Evolutionary conservation across 2,888 invertebrate species (phyloP).

Genomic region (Lepidochrysops patricia): DNA sequence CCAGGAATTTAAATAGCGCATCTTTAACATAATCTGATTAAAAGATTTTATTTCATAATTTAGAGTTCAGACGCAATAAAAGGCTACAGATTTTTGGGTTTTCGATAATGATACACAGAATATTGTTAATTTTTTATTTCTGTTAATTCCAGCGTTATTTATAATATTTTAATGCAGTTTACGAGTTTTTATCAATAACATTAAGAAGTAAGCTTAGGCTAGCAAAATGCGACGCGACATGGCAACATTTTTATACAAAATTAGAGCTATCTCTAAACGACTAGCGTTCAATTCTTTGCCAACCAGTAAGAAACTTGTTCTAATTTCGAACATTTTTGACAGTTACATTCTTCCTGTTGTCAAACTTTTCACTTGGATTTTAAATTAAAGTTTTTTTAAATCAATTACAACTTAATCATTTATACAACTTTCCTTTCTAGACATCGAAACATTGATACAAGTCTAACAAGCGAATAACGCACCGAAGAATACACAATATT

Average conservation of each 20-base stretch:
- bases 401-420: background rate
- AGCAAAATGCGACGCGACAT: constrained; percentile 55
- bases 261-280: constrained; percentile 17
- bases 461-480: constrained; percentile 8
- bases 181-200: constrained; percentile 66
- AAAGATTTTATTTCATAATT: background rate
- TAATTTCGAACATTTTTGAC: background rate
- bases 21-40: background rate
- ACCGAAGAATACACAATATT: constrained; percentile 33
- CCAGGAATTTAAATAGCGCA: background rate
- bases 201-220: constrained; percentile 65
- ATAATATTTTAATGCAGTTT: constrained; percentile 54
- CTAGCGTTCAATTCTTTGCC: background rate
- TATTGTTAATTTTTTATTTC: constrained; percentile 43
- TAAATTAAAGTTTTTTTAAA: background rate
- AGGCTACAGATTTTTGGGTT: background rate
- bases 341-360: background rate
- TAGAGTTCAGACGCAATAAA: background rate
- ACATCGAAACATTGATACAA: constrained; percentile 10
- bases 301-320: background rate
- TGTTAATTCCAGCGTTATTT: constrained; percentile 44
- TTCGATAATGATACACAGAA: constrained; percentile 7
- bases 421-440: background rate
- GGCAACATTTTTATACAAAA: constrained; percentile 39
- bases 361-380: background rate